Conservation (phyloP, 2,113 vertebrate genomes). For the Solenodon paradoxus region DNA sequence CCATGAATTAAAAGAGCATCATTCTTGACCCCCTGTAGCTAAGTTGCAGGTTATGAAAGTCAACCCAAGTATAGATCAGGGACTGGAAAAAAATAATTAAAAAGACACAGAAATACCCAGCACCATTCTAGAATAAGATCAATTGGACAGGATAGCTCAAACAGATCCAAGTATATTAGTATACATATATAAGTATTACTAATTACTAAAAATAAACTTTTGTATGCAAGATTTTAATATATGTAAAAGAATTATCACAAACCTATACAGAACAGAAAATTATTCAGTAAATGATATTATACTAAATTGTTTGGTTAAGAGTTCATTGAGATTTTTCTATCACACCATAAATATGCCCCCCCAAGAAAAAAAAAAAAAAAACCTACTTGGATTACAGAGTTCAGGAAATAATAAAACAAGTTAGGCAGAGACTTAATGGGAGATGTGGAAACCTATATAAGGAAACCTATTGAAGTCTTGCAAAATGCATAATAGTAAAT, state of each 20-base stretch:
- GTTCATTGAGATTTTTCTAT: conserved; percentile 1
- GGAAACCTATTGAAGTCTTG: not conserved
- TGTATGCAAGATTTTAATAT: not conserved
- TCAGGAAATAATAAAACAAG: not conserved
- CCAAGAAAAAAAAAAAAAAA: too few species aligned
- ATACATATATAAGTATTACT: too few species aligned
- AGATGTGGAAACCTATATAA: not conserved
- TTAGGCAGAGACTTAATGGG: not conserved
- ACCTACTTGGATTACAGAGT: not conserved
- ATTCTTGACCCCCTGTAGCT: too few species aligned
- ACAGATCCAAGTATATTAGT: not conserved
- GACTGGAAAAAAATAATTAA: too few species aligned
- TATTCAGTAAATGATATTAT: not conserved
- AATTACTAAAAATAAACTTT: too few species aligned
- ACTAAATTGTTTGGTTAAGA: not conserved
- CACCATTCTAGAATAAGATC: not conserved
- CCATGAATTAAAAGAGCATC: not conserved
- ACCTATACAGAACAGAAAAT: not conserved
- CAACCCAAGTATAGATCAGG: too few species aligned
- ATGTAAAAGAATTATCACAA: not conserved
- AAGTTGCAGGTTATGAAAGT: too few species aligned
- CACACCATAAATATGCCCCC: not conserved
- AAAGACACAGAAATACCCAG: too few species aligned
- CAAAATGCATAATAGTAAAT: not conserved
- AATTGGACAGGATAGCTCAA: not conserved